Conservation (phyloP, 2,797 vertebrate species). For the Falco cherrug region DNA sequence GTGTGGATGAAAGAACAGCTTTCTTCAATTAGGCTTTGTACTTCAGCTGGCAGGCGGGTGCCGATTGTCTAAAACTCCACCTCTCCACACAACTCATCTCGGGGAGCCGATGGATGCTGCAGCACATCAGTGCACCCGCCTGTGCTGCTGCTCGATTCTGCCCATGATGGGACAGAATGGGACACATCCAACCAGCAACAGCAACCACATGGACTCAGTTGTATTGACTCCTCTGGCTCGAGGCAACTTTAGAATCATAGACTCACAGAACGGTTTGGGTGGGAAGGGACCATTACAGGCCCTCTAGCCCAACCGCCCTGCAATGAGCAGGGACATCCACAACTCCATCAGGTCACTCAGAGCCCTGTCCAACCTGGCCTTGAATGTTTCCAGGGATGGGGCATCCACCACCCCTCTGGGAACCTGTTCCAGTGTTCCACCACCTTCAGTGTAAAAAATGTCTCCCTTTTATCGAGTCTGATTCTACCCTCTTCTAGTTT, state of each 20-base stretch:
- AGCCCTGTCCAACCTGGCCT: neutral
- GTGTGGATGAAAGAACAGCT: conserved; percentile 65
- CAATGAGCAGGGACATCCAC: rapidly evolving
- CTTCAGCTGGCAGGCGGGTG: conserved; percentile 48
- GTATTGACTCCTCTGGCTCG: neutral
- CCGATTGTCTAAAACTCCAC: conserved; percentile 35
- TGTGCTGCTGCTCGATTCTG: neutral
- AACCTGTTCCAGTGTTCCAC: neutral
- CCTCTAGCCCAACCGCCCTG: neutral
- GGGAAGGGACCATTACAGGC: neutral
- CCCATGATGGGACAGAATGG: rapidly evolving
- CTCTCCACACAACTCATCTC: neutral
- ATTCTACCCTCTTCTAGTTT: neutral
- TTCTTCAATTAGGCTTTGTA: conserved; percentile 67
- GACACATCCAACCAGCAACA: neutral
- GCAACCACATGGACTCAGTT: neutral
- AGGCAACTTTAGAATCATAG: neutral
- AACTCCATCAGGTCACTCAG: neutral
- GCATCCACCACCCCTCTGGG: too few relatives aligned
- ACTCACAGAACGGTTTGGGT: neutral
- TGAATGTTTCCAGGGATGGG: neutral
- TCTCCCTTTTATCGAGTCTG: neutral
- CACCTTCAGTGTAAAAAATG: rapidly evolving
- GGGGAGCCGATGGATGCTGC: neutral
- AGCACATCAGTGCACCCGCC: neutral